A percentile compares a stretch with the other conserved stretches of the same genome.
Evolutionary conservation across 2,113 vertebrate genomes (phyloP).

Genomic region (Lagopus muta): DNA sequence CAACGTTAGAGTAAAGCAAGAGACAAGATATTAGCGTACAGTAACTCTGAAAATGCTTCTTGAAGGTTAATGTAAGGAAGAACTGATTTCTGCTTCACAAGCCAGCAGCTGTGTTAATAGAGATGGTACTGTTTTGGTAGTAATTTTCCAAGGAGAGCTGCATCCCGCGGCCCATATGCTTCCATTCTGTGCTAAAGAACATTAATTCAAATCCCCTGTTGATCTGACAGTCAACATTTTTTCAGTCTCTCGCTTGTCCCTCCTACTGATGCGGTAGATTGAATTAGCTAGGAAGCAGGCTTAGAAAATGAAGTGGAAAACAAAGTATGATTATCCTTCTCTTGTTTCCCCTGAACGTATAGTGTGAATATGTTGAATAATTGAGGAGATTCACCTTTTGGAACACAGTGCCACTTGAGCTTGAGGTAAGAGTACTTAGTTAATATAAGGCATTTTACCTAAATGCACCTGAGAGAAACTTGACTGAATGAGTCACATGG

Average conservation of each 20-base stretch:
- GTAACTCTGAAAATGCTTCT: neutral
- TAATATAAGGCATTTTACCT: neutral
- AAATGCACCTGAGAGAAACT: neutral
- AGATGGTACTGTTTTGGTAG: constrained; percentile 40
- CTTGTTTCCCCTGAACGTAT: neutral
- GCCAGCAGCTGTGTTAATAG: constrained; percentile 32
- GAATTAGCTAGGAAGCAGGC: constrained; percentile 24
- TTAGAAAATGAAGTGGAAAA: constrained; percentile 41
- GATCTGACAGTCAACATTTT: constrained; percentile 32
- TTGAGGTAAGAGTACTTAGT: neutral
- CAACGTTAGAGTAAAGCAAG: neutral
- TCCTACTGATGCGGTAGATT: constrained; percentile 41
- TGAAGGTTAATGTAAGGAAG: constrained; percentile 25
- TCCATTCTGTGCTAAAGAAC: constrained; percentile 34
- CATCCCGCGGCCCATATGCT: constrained; percentile 23
- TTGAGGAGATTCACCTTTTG: neutral
- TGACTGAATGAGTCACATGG: neutral
- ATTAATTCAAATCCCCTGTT: constrained; percentile 47
- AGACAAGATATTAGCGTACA: neutral
- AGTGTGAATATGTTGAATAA: neutral
- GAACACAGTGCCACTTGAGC: neutral
- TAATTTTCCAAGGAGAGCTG: constrained; percentile 38
- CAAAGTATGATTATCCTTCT: neutral
- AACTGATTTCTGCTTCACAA: constrained; percentile 17
- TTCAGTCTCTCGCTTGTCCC: neutral